These are phyloP conservation scores for Drosophila macrospina DNA, from an alignment of 2,888 invertebrate species.

Conservation along the genomic window DNA sequence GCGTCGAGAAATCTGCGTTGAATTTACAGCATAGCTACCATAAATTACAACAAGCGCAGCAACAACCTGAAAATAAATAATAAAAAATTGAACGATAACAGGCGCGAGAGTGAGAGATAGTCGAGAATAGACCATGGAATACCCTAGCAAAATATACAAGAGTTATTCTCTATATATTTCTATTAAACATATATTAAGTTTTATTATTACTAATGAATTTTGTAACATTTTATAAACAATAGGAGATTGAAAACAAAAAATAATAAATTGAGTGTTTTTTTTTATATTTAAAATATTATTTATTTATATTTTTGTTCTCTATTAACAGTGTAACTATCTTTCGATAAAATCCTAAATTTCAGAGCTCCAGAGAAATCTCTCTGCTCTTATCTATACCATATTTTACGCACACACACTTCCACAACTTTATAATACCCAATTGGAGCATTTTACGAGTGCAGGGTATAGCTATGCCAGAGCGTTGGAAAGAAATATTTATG, in stretches of 20 bases:
- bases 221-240: too few species aligned
- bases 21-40: slow-evolving; percentile 41
- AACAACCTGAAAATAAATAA: slow-evolving; percentile 39
- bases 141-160: slow-evolving; percentile 3
- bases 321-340: too few species aligned
- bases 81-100: slow-evolving; percentile 38
- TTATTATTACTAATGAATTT: too few species aligned
- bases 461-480: slow-evolving; percentile 35
- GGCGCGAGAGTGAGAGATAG: too few species aligned
- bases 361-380: background rate
- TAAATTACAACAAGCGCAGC: slow-evolving; percentile 52
- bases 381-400: background rate
- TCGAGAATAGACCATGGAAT: slow-evolving; percentile 5
- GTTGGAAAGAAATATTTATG: slow-evolving; percentile 56
- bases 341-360: too few species aligned
- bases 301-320: too few species aligned
- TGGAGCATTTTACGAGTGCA: background rate
- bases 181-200: too few species aligned
- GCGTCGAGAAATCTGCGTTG: slow-evolving; percentile 58
- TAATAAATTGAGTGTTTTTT: too few species aligned
- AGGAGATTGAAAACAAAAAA: too few species aligned
- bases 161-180: too few species aligned
- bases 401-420: background rate
- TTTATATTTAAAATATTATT: too few species aligned
- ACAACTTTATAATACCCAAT: background rate